phyloP scores from a whole-genome alignment of 2,888 invertebrate species.

The Pachymerium ferrugineum region DNA sequence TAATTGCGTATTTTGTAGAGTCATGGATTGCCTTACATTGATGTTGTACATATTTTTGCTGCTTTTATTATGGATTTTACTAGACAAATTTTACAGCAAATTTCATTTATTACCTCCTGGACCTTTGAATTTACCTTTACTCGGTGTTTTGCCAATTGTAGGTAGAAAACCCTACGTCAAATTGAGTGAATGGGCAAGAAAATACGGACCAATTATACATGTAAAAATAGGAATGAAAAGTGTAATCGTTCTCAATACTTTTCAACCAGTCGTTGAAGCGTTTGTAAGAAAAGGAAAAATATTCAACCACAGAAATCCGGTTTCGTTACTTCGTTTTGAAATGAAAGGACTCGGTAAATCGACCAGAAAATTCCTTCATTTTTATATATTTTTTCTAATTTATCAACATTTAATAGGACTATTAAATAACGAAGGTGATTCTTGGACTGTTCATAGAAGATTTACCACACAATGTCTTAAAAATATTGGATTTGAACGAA shows the following conservation, averaged over 20 bases:
- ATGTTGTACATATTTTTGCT: too few species aligned
- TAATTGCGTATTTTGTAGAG: too few species aligned
- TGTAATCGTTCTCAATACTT: not conserved
- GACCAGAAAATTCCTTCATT: not conserved
- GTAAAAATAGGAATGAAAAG: not conserved
- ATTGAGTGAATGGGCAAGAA: not conserved
- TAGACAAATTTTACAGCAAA: not conserved
- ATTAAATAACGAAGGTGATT: slow-evolving; percentile 22
- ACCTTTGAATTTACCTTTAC: not conserved
- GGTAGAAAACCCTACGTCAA: not conserved
- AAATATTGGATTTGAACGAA: not conserved
- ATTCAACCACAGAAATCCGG: not conserved
- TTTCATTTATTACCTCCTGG: not conserved
- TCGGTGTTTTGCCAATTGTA: not conserved
- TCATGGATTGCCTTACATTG: too few species aligned
- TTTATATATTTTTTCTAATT: not conserved
- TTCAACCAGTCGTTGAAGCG: not conserved
- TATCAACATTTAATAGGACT: not conserved
- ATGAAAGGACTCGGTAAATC: slow-evolving; percentile 8
- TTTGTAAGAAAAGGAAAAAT: not conserved
- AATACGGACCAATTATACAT: not conserved
- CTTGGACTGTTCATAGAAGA: not conserved
- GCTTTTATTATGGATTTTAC: not conserved
- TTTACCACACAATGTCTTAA: not conserved
- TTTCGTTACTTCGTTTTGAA: not conserved